Conservation (phyloP, 2,888 invertebrate species). For the Invenusta paracnida region DNA sequence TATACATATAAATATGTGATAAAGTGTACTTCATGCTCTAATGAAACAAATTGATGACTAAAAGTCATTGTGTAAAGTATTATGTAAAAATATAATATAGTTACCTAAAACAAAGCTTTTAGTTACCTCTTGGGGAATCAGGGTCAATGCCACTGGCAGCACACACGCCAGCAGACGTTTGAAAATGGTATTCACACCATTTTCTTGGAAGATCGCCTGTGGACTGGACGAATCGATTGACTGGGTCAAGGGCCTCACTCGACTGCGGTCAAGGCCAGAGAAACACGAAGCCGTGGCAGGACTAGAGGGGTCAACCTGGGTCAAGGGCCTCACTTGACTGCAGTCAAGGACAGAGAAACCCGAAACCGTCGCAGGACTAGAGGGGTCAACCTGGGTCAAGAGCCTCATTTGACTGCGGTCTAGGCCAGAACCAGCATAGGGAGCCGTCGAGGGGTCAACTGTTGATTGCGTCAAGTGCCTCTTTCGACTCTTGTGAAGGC, state of each 20-base stretch:
- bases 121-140: slow-evolving; percentile 10
- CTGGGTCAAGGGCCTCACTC: too few relatives aligned
- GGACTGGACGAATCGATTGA: neutral
- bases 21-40: neutral
- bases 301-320: neutral
- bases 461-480: too few relatives aligned
- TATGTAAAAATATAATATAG: too few relatives aligned
- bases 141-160: slow-evolving; percentile 6
- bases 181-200: neutral
- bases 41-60: neutral
- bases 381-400: neutral
- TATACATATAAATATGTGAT: neutral
- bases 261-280: neutral
- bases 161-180: neutral
- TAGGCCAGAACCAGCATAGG: too few relatives aligned
- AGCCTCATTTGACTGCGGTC: too few relatives aligned
- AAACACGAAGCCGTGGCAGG: neutral
- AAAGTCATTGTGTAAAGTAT: neutral
- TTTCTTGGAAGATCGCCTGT: neutral
- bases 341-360: neutral
- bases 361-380: too few relatives aligned
- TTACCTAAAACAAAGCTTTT: neutral
- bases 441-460: too few relatives aligned
- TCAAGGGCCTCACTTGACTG: too few relatives aligned
- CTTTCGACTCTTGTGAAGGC: too few relatives aligned